A percentile compares a stretch with the other conserved stretches of the same genome.
Evolutionary conservation across 2,888 invertebrate genomes (phyloP).

Genomic region (Heliconius ethilla): DNA sequence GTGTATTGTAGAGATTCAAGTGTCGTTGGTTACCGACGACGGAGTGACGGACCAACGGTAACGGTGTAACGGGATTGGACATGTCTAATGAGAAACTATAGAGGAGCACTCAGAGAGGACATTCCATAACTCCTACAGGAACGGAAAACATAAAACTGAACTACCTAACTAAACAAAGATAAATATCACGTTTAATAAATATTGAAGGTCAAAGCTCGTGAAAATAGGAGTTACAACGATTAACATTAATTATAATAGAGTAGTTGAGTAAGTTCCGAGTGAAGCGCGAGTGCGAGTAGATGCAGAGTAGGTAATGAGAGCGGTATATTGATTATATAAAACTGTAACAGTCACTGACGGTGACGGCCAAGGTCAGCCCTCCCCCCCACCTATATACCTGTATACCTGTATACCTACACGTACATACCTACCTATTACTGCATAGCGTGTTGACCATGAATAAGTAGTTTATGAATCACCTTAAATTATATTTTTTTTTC

Average conservation of each 20-base stretch:
- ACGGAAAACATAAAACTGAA: background rate
- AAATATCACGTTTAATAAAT: background rate
- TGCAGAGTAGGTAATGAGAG: conserved; percentile 1
- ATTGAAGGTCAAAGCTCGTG: background rate
- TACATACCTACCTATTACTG: background rate
- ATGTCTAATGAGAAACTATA: background rate
- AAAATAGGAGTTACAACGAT: background rate
- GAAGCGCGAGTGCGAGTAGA: background rate
- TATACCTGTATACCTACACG: background rate
- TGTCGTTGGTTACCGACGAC: too few species aligned
- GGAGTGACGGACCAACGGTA: too few species aligned
- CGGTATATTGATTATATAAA: conserved; percentile 23
- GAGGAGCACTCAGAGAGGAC: too few species aligned
- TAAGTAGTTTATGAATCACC: background rate
- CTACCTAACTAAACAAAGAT: background rate
- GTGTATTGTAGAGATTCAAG: background rate
- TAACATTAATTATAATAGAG: background rate
- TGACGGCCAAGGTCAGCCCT: conserved; percentile 18
- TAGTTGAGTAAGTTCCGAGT: background rate
- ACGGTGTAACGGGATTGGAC: too few species aligned
- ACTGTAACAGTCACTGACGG: conserved; percentile 22
- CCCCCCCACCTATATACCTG: too few species aligned
- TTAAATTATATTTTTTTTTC: background rate
- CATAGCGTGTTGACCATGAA: conserved; percentile 15
- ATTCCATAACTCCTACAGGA: too few species aligned